Evolutionary conservation across 2,888 invertebrate species (phyloP), one percentile per base, ranked within the genome.

Genomic region (Mechanitis messenoides): DNA sequence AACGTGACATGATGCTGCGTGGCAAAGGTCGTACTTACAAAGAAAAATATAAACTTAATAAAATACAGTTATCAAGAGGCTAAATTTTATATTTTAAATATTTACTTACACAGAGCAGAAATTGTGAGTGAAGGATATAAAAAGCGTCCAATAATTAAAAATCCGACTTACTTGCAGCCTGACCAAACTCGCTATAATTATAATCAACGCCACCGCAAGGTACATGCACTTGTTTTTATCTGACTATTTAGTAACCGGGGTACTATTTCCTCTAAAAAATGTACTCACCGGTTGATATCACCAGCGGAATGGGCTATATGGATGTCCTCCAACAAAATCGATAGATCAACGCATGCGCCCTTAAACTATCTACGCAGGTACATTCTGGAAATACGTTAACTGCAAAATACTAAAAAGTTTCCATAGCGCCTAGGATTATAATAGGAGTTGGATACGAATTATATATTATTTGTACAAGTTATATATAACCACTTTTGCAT

Each of bases 181-280:
- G 78, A 89, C 83, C 79, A 90, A 83, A 80, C 89, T 90, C 66
- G 89, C 89, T 69, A 90, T 80, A 60, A 90, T 84, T 68, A 90
- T 87, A 71, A 90, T 88, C 70, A 90, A 73, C 73, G 89, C 88
- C 83, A 90, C 88, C 61, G 89, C 89, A 70, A 90, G 82, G 84
- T 90, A 90, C 89, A 90, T 89, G 81, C 85, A 85, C 81, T 74
- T 77, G 77, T 69, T 80, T 77, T 74, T 71, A 65, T 68, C 68
- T 70, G 62, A 71, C 70, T 73, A 61, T 65, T 68, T 70, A 63
- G 66, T 69, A 69, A 69, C 70, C 58, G 69, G 55, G 59, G 45
- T 65, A 66, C 63, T 61, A 61, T 69, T 62, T 65, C 60, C 65
- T 65, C 62, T 58, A 56, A 65, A 64, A 66, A 62, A 68, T 60